Evolutionary conservation across 2,797 vertebrate species (phyloP).

Genomic region (Myiotriccus ornatus): DNA sequence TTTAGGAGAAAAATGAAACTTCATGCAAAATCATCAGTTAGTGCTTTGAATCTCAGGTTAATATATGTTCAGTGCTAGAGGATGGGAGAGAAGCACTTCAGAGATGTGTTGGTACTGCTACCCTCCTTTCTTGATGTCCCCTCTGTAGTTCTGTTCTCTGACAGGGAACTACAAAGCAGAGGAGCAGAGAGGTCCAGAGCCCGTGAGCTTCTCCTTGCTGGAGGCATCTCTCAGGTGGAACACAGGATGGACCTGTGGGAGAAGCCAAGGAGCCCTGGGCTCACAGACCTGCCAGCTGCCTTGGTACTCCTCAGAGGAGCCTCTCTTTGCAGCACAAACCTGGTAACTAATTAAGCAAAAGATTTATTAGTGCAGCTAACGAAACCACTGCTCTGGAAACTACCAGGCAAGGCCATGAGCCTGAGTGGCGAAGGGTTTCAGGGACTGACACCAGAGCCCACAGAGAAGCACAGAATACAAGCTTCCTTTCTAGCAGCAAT

Average conservation of each 20-base stretch:
- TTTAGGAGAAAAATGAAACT: not conserved
- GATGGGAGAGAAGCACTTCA: not conserved
- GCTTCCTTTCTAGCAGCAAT: not conserved
- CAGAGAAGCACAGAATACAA: not conserved
- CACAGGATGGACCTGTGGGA: fast-evolving
- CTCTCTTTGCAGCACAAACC: not conserved
- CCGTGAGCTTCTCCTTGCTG: not conserved
- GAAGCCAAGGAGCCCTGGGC: not conserved
- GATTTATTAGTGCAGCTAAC: not conserved
- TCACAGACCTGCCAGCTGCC: fast-evolving
- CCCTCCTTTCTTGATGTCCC: not conserved
- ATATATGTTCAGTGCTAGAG: not conserved
- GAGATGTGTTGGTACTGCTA: not conserved
- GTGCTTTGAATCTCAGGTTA: not conserved
- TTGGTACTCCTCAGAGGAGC: fast-evolving
- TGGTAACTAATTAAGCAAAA: not conserved
- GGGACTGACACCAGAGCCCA: not conserved
- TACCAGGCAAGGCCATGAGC: not conserved
- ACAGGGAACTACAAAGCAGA: not conserved
- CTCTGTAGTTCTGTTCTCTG: not conserved
- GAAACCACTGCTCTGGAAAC: not conserved
- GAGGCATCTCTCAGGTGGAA: not conserved
- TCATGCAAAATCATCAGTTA: not conserved
- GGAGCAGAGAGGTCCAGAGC: not conserved
- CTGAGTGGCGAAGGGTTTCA: not conserved